These are phyloP conservation scores for Phaethornis superciliosus DNA, from an alignment of 2,113 vertebrate genomes.

Conservation along the genomic window DNA sequence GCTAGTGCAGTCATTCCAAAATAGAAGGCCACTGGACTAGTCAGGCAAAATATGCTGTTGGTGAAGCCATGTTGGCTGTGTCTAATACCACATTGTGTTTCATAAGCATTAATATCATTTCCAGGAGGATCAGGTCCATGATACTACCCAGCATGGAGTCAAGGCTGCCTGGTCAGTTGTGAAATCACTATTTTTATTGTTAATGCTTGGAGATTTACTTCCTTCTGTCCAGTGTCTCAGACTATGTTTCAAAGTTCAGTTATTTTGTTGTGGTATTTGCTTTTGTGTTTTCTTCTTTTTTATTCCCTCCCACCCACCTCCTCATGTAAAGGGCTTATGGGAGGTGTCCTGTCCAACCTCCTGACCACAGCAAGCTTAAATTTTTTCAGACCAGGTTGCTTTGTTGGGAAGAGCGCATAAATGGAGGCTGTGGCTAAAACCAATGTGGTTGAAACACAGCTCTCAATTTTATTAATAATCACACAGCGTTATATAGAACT, in stretches of 20 bases:
- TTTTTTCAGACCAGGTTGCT: background rate
- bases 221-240: background rate
- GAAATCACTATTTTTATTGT: background rate
- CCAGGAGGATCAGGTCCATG: background rate
- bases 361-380: background rate
- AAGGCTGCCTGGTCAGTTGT: background rate
- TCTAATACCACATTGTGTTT: background rate
- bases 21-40: background rate
- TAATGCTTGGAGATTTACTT: background rate
- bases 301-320: too few relatives aligned
- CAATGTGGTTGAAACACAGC: too few relatives aligned
- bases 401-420: too few relatives aligned
- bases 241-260: background rate
- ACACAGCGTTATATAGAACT: too few relatives aligned
- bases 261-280: background rate
- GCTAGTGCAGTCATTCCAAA: too few relatives aligned
- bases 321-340: background rate
- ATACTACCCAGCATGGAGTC: fast-evolving
- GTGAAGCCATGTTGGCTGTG: background rate
- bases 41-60: background rate
- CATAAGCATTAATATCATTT: background rate
- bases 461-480: too few relatives aligned
- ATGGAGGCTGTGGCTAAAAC: too few relatives aligned
- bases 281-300: too few relatives aligned
- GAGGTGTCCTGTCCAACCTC: background rate